phyloP scores from a whole-genome alignment of 1,140 invertebrate species.

The Aphelinus certus region DNA sequence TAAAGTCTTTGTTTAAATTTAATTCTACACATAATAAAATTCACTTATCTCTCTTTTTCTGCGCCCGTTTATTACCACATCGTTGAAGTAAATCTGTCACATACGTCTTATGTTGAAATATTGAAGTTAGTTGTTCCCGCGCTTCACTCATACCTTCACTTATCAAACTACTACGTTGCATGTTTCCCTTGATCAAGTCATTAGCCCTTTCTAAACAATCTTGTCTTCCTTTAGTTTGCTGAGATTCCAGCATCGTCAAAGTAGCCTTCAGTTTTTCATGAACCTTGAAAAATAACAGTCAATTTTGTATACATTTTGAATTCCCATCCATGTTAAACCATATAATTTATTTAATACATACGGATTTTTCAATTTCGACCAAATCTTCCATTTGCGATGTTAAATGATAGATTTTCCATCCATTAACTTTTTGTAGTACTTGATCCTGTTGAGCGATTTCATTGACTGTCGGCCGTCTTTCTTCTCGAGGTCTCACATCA shows the following conservation, averaged over 20 bases:
- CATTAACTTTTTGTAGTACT: conserved; percentile 88
- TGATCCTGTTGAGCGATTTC: conserved; percentile 91
- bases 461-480: conserved; percentile 82
- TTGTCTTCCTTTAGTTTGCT: conserved; percentile 68
- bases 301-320: conserved; percentile 47
- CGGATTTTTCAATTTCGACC: conserved; percentile 71
- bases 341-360: conserved; percentile 43
- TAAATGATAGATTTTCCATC: conserved; percentile 95
- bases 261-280: conserved; percentile 73
- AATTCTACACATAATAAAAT: conserved; percentile 28
- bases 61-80: conserved; percentile 88
- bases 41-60: conserved; percentile 85
- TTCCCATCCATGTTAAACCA: conserved; percentile 7
- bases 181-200: conserved; percentile 89
- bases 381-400: conserved; percentile 92
- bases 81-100: conserved; percentile 89
- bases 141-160: conserved; percentile 91
- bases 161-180: conserved; percentile 92
- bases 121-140: conserved; percentile 84
- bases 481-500: conserved; percentile 89
- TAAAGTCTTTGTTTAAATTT: conserved; percentile 33
- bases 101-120: conserved; percentile 90
- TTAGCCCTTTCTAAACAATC: conserved; percentile 72
- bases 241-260: conserved; percentile 74
- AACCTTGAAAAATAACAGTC: conserved; percentile 63